Conservation (phyloP, 1,140 invertebrate genomes). For the Drosophila micromelanica region DNA sequence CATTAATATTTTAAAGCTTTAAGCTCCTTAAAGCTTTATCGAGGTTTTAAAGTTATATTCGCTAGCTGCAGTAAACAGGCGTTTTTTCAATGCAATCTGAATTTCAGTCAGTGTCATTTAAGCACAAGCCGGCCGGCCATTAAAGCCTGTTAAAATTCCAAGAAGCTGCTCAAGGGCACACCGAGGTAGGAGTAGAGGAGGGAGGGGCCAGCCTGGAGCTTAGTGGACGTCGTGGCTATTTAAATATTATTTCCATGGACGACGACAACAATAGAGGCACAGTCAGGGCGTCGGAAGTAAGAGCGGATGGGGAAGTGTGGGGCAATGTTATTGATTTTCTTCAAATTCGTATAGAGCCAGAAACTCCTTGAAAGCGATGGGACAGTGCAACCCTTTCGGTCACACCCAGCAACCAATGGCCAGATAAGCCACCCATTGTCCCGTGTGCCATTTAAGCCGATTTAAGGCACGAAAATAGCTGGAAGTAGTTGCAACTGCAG, state of each 20-base stretch:
- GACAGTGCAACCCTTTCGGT: conserved; percentile 27
- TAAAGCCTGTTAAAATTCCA: neutral
- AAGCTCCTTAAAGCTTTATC: no score
- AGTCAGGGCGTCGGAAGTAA: conserved; percentile 9
- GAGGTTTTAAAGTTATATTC: no score
- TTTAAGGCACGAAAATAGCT: conserved; percentile 77
- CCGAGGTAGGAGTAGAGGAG: neutral
- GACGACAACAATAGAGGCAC: conserved; percentile 51
- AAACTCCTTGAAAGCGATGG: conserved; percentile 22
- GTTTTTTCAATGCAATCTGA: neutral
- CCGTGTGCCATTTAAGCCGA: conserved; percentile 69
- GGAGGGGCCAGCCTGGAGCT: neutral
- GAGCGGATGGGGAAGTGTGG: neutral
- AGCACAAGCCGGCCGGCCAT: neutral
- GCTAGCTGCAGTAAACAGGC: no score
- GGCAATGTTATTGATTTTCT: conserved; percentile 66
- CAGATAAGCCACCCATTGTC: conserved; percentile 48
- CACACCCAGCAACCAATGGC: neutral
- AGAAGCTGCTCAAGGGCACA: conserved; percentile 35
- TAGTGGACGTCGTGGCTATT: conserved; percentile 41
- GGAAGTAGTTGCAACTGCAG: conserved; percentile 62
- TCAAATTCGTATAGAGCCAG: conserved; percentile 35
- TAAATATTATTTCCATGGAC: conserved; percentile 75
- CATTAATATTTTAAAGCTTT: no score
- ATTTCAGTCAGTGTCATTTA: conserved; percentile 10